Base-by-base conservation (phyloP, 1,140 invertebrate species). In the Monomorium pharaonis region DNA sequence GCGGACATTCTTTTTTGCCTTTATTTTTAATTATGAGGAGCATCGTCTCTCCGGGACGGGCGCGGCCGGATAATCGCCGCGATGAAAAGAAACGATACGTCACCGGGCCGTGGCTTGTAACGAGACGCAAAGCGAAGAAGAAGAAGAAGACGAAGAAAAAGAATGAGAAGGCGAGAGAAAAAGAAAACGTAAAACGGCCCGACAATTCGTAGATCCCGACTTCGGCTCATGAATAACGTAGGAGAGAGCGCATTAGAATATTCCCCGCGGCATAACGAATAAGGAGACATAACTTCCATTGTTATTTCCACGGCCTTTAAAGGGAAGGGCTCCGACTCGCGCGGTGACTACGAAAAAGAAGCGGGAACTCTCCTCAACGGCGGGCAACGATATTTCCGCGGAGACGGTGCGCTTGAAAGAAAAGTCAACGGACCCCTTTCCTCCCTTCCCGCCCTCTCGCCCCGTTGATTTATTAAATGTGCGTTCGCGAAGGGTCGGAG, bases 211-310 rank as follows among this genome's bases (percentile, higher is more conserved):
- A 86, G 86, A 88, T 86, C 70, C 72, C 75, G 86, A 75, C 75
- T 83, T 89, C 67, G 75, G 47, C 87, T 92, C 90, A 92, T 92
- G 91, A 92, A 92, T 92, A 92, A 92, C 87, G 88, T 83, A 89
- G 84, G 51, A 74, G 49, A 49, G 85, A 56, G 88, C 69, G 80
- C 88, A 91, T 92, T 92, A 92, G 91, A 92, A 92, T 92, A 92
- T 92, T 89, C 90, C 84, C 70, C 21, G 56, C 56, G 51, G 85
- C 58, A 91, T 92, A 92, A 92, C 85, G 87, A 91, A 84, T 90
- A 89, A 90, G 87, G 51, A 85, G 85, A 86, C 76, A 83, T 75
- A 88, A 76, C 67, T 83, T 70, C 84, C 87, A 86, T 89, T 91
- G 89, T 92, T 91, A 90, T 91, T 88, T 84, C 70, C 60, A 69